Conservation (phyloP, 92 coral and sea anemone species). For the Heliopora coerulea region DNA sequence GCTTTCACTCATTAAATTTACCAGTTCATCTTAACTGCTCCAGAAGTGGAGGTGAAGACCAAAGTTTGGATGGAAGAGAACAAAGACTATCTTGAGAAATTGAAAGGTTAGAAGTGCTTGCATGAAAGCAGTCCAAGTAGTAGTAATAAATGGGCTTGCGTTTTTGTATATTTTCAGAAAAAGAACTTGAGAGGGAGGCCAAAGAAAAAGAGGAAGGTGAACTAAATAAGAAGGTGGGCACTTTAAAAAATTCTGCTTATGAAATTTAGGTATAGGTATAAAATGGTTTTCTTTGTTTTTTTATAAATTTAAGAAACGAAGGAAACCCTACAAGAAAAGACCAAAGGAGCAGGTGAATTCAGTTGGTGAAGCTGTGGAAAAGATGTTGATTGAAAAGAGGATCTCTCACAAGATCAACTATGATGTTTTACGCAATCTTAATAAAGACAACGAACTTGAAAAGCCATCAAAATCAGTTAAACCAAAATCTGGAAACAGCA, state of each 20-base stretch:
- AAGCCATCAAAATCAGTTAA: constrained; percentile 55
- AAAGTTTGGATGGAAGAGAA: constrained; percentile 99
- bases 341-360: constrained; percentile 75
- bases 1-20: too few species aligned
- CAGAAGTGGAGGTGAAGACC: constrained; percentile 88
- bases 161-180: constrained; percentile 52
- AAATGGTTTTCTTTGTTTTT: background rate
- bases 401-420: constrained; percentile 95
- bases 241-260: background rate
- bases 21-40: constrained; percentile 80
- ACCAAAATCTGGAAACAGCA: constrained; percentile 37
- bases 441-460: constrained; percentile 49
- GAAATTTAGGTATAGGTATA: too few species aligned
- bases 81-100: constrained; percentile 83
- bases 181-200: constrained; percentile 92
- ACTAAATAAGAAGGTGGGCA: constrained; percentile 64
- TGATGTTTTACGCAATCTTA: constrained; percentile 88
- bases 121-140: background rate
- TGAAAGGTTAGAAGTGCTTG: constrained; percentile 67
- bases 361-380: constrained; percentile 97
- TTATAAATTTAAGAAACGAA: constrained; percentile 62
- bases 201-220: constrained; percentile 79
- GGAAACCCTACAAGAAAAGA: constrained; percentile 65
- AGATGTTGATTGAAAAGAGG: constrained; percentile 95
- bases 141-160: background rate